A percentile compares a stretch with the other conserved stretches of the same genome.
Evolutionary conservation across 2,797 vertebrate genomes (phyloP).

Genomic region (Paguma larvata): DNA sequence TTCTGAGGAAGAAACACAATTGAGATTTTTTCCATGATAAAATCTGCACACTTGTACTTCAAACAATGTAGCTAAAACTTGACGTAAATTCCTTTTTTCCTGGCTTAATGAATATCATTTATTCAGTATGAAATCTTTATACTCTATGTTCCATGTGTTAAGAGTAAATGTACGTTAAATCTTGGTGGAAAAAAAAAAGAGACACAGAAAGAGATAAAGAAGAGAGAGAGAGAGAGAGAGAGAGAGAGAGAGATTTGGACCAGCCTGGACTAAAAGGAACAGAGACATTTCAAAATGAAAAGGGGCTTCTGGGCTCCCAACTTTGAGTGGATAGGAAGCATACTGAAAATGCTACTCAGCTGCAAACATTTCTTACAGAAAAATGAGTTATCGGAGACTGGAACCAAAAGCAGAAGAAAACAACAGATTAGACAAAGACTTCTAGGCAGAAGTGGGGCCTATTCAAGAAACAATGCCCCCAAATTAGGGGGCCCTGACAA

Average conservation of each 20-base stretch:
- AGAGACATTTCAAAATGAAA: conserved; percentile 50
- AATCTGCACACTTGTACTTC: conserved; percentile 99
- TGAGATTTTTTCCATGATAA: conserved; percentile 99
- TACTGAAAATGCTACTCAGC: background rate
- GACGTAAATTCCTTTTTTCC: conserved; percentile 99
- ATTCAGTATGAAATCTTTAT: conserved; percentile 99
- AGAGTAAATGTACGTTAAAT: conserved; percentile 99
- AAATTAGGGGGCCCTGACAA: background rate
- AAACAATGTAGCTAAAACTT: conserved; percentile 99
- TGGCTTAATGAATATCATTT: conserved; percentile 99
- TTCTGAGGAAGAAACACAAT: conserved; percentile 99
- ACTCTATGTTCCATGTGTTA: conserved; percentile 99
- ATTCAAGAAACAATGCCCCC: background rate
- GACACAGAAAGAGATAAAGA: too few relatives aligned
- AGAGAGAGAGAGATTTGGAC: background rate
- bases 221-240: too few relatives aligned
- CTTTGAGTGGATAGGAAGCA: background rate
- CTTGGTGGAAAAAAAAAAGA: conserved; percentile 92
- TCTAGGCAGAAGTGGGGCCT: background rate
- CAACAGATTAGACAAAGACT: background rate
- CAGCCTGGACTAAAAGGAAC: background rate
- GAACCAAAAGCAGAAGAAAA: background rate
- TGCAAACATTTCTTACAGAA: background rate
- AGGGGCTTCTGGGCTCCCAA: background rate
- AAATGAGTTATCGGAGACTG: background rate